phyloP scores from a whole-genome alignment of 1,140 invertebrate species.

The Callitettix versicolor region DNA sequence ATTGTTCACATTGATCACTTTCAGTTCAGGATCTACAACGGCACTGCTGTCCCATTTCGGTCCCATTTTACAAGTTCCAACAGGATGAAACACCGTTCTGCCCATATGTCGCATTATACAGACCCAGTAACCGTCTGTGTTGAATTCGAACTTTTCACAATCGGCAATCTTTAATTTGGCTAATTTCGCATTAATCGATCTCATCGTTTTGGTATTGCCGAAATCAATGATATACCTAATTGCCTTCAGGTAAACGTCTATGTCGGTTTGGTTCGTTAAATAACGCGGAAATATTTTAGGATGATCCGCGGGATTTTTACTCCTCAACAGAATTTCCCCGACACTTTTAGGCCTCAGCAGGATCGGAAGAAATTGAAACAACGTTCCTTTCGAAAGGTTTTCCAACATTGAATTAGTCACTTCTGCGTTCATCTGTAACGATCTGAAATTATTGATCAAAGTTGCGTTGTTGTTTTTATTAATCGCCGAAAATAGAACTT shows the following conservation, averaged over 20 bases:
- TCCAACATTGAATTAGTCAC: constrained; percentile 51
- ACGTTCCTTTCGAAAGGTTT: constrained; percentile 54
- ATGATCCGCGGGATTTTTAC: constrained; percentile 35
- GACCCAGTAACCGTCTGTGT: constrained; percentile 48
- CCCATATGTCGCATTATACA: constrained; percentile 51
- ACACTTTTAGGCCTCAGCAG: constrained; percentile 32
- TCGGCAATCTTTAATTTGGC: constrained; percentile 31
- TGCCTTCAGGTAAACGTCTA: constrained; percentile 33
- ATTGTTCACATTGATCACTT: constrained; percentile 49
- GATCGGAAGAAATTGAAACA: constrained; percentile 72
- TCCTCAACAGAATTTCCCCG: constrained; percentile 31
- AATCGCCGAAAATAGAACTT: constrained; percentile 32
- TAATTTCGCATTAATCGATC: constrained; percentile 28
- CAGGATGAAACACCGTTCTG: constrained; percentile 55
- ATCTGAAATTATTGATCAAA: no score
- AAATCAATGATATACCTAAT: constrained; percentile 30
- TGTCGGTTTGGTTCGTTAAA: constrained; percentile 31
- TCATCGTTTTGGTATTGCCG: constrained; percentile 30
- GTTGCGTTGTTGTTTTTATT: constrained; percentile 54
- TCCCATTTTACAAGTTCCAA: constrained; percentile 71
- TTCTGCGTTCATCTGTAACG: constrained; percentile 62
- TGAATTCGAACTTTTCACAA: constrained; percentile 36
- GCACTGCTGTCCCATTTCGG: constrained; percentile 43
- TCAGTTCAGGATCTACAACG: constrained; percentile 54
- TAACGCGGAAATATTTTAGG: constrained; percentile 42